phyloP scores from a whole-genome alignment of 2,113 vertebrate species.

The Hemiprocne comata region DNA sequence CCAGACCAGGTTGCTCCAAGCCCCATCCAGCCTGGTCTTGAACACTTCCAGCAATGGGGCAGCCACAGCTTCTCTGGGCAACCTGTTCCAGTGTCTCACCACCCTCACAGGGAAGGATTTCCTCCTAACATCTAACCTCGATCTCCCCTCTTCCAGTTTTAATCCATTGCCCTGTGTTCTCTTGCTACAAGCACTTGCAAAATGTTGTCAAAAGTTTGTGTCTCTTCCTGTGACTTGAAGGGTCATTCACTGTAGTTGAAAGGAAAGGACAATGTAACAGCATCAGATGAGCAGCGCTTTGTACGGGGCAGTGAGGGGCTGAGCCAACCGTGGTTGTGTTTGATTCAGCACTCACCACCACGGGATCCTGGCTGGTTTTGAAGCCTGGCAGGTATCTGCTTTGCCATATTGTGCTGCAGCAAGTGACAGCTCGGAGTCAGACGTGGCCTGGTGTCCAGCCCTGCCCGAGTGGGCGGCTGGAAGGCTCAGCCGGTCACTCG shows the following conservation, averaged over 20 bases:
- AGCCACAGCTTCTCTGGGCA: too few species aligned
- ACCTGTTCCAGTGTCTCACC: too few species aligned
- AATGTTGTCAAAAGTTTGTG: background rate
- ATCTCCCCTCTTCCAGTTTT: too few species aligned
- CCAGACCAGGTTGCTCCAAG: too few species aligned
- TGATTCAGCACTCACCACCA: background rate
- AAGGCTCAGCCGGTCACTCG: rapidly evolving
- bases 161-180: too few species aligned
- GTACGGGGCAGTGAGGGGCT: background rate
- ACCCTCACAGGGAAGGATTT: too few species aligned
- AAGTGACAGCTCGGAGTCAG: background rate
- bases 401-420: background rate
- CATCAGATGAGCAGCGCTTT: background rate
- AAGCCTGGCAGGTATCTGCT: background rate
- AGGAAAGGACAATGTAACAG: background rate
- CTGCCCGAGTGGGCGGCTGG: background rate
- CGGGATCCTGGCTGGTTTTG: background rate
- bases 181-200: too few species aligned
- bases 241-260: background rate
- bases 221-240: background rate
- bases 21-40: too few species aligned
- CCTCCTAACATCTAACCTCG: too few species aligned
- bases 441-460: background rate
- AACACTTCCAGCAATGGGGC: too few species aligned
- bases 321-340: background rate